Percentiles rank a stretch among this genome's conserved stretches.
Evolutionary conservation across 2,797 vertebrate species (phyloP).

Genomic region (Poecile montanus): DNA sequence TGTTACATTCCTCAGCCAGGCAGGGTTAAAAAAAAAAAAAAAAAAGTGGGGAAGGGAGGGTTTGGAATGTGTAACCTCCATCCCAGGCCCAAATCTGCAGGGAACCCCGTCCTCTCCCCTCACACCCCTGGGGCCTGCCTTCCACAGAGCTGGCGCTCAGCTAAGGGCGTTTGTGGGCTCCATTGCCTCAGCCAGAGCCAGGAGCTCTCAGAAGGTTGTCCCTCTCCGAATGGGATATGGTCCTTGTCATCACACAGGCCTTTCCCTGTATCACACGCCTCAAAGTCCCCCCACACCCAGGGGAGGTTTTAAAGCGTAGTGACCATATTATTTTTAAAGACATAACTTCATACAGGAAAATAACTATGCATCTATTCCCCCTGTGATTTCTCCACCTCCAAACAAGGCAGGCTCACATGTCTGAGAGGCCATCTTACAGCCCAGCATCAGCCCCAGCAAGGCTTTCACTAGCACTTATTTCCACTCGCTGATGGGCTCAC

Average conservation of each 20-base stretch:
- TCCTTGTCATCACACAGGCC: not conserved
- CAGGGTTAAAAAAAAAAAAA: slow-evolving; percentile 35
- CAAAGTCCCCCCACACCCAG: not conserved
- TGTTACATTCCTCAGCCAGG: slow-evolving; percentile 45
- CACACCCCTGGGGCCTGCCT: not conserved
- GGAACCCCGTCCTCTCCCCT: not conserved
- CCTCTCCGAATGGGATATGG: not conserved
- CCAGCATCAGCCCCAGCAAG: not conserved
- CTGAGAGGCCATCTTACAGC: slow-evolving; percentile 55
- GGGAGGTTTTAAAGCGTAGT: not conserved
- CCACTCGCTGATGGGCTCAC: not conserved
- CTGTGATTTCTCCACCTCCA: not conserved
- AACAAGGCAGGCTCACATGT: slow-evolving; percentile 1
- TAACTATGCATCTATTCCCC: not conserved
- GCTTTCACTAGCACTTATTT: not conserved
- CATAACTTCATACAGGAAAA: not conserved
- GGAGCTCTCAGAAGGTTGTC: not conserved
- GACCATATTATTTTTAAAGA: not conserved
- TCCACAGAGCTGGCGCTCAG: not conserved
- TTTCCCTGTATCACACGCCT: not conserved
- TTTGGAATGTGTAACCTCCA: slow-evolving; percentile 65
- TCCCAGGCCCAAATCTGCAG: slow-evolving; percentile 27
- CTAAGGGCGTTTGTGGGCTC: not conserved
- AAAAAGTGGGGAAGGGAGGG: slow-evolving; percentile 31
- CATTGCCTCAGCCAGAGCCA: not conserved